Evolutionary conservation across 2,113 vertebrate species (phyloP).

Genomic region (Cynoglossus semilaevis): DNA sequence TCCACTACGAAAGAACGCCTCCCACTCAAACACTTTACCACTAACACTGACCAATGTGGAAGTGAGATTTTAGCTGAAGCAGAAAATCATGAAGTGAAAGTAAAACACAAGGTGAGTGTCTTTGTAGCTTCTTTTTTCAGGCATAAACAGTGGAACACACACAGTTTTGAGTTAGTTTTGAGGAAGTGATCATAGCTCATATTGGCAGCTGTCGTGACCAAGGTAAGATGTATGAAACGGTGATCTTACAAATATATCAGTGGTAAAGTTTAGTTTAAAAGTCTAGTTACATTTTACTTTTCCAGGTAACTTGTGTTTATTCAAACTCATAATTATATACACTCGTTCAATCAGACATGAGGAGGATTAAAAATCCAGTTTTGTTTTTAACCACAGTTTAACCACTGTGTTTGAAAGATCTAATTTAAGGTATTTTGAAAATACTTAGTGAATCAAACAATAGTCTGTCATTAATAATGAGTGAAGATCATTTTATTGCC

Average conservation of each 20-base stretch:
- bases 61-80: conserved; percentile 29
- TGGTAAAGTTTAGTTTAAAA: no score
- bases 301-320: no score
- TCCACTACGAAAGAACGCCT: not conserved
- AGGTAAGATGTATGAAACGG: conserved; percentile 20
- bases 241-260: not conserved
- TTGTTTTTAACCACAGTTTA: no score
- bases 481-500: no score
- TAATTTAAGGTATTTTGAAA: no score
- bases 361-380: no score
- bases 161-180: not conserved
- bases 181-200: conserved; percentile 10
- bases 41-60: conserved; percentile 32
- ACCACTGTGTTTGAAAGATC: no score
- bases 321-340: no score
- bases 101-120: not conserved
- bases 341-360: no score
- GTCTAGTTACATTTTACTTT: no score
- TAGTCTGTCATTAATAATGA: no score
- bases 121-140: not conserved
- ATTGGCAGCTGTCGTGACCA: conserved; percentile 13
- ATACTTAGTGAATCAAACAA: no score
- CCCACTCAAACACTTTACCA: conserved; percentile 6
- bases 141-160: not conserved
- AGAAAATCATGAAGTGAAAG: conserved; percentile 61